Conservation (phyloP, 1,140 invertebrate species). For the Lithobius niger region DNA sequence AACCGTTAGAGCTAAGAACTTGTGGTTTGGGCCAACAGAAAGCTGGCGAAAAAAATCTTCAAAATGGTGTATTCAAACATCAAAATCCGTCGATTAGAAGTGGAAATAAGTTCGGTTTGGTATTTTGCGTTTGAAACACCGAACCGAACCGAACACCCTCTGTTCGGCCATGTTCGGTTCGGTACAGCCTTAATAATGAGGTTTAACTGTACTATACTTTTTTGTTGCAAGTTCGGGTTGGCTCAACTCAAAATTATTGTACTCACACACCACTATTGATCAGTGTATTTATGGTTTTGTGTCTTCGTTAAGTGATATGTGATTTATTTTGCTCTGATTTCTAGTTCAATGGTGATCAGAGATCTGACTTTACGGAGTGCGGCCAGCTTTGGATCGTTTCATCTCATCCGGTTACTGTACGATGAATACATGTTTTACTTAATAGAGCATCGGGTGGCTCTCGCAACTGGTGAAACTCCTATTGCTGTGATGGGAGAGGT, state of each 20-base stretch:
- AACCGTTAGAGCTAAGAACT: too few relatives aligned
- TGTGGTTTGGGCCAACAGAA: too few relatives aligned
- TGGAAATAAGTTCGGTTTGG: too few relatives aligned
- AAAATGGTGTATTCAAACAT: too few relatives aligned
- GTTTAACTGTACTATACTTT: conserved; percentile 5
- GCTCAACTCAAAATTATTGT: too few relatives aligned
- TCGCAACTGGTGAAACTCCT: conserved; percentile 73
- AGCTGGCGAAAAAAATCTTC: too few relatives aligned
- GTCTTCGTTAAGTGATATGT: conserved; percentile 3
- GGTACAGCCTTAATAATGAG: too few relatives aligned
- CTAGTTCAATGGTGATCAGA: conserved; percentile 86
- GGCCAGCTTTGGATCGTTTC: conserved; percentile 97
- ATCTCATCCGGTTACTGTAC: conserved; percentile 90
- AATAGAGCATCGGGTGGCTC: conserved; percentile 91
- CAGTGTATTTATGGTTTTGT: conserved; percentile 10
- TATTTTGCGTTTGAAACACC: too few relatives aligned
- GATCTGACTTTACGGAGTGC: conserved; percentile 90
- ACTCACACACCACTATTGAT: background rate
- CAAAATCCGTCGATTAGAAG: too few relatives aligned
- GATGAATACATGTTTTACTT: conserved; percentile 99
- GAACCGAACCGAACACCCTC: too few relatives aligned
- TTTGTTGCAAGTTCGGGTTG: conserved; percentile 25
- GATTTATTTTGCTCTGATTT: conserved; percentile 21
- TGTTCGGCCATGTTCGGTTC: conserved; percentile 11
- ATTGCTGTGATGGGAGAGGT: conserved; percentile 86